Base-by-base conservation (phyloP, 2,113 vertebrate genomes). In the Pseudopipra pipra region DNA sequence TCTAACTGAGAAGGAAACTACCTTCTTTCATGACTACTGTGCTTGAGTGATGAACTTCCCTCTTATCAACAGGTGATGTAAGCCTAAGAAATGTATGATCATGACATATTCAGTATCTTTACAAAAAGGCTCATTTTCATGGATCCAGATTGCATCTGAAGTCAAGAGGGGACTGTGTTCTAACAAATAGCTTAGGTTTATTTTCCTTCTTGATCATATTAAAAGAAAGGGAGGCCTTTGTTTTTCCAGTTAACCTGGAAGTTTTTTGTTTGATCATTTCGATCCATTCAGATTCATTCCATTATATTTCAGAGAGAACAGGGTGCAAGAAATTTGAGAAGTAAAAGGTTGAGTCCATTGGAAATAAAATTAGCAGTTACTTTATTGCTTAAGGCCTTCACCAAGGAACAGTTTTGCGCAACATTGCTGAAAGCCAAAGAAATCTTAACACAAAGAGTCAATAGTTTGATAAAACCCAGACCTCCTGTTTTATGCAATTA, bases 401-500 rank as follows among this genome's bases (percentile, higher is more conserved):
- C 79, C 12, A 61, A 93, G 52, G 72, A 93, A 92, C 61, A 84
- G 77, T 84, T 84, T 77, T 84, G 41, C 68, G 79, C 35, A 92
- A 54, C 12, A 15, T 16, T 78, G 67, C 79, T 81, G 90, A 93
- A 95, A 93, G 59, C 59, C 63, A 75, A 81, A 63, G 75, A 92
- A 88, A 86, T 84, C 79, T 80, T 94, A 84, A 89, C 63, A 81
- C 47, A 85, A 90, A 81, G 39, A 92, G 56, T 92, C 83, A 89
- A 94, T 71, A 77, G 52, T 74, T 92, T 97, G 95, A 93, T 84
- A 90, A 88, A 96, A 94, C 61, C 75, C 95, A 93, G 93, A 74
- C 54, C 85, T 92, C 68, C 79, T 55, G 31, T 65, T 49, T 96
- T 95, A 74, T 78, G 82, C 87, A 95, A 90, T 95, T 95, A 96